Conservation (phyloP, 2,797 vertebrate species). For the Periparus ater region DNA sequence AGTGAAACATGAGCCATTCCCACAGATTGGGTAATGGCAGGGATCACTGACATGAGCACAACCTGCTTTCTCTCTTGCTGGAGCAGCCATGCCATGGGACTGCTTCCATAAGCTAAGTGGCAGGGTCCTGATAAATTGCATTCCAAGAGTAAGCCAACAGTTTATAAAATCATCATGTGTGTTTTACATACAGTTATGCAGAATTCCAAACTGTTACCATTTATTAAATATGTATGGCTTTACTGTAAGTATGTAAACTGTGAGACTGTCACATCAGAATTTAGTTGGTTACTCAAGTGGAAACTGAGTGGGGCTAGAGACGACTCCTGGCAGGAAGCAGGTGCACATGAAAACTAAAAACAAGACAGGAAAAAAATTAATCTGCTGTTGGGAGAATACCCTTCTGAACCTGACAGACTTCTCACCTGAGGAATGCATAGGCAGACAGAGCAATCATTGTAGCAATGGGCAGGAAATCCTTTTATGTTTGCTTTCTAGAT, state of each 20-base stretch:
- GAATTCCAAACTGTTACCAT: background rate
- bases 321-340: background rate
- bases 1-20: background rate
- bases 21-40: background rate
- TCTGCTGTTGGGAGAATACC: background rate
- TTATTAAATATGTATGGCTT: background rate
- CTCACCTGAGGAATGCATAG: background rate
- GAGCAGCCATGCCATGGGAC: background rate
- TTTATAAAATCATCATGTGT: background rate
- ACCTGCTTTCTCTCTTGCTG: background rate
- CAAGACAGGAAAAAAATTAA: background rate
- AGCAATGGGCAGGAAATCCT: background rate
- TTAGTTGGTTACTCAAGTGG: background rate
- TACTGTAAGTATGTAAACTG: background rate
- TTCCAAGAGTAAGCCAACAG: background rate
- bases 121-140: background rate
- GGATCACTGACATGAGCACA: background rate
- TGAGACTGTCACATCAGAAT: background rate
- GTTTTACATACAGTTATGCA: background rate
- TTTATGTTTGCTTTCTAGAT: background rate
- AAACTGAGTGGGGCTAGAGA: background rate
- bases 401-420: background rate
- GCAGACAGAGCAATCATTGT: background rate
- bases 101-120: background rate
- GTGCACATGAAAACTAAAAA: background rate